Percentiles rank a stretch among this genome's conserved stretches.
Evolutionary conservation across 2,797 vertebrate species (phyloP).

Genomic region (Lerista edwardsae): DNA sequence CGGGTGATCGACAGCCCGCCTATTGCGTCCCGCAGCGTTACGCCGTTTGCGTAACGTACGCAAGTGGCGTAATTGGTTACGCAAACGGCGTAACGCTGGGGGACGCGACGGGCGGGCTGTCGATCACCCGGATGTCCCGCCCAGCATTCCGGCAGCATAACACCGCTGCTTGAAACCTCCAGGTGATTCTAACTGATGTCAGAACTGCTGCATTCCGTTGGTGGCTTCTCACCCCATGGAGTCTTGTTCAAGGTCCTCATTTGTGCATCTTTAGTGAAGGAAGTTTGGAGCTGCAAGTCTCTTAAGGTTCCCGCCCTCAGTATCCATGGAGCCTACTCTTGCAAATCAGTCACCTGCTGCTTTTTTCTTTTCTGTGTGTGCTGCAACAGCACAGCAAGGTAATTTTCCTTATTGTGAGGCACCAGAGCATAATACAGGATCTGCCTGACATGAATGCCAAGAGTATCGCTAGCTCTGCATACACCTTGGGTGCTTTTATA

Average conservation of each 20-base stretch:
- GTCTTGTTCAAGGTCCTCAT: background rate
- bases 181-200: background rate
- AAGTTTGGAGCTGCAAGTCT: background rate
- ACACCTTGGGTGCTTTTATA: constrained; percentile 23
- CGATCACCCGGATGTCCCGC: too few species aligned
- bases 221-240: background rate
- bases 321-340: background rate
- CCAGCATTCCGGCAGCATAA: too few species aligned
- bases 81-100: too few species aligned
- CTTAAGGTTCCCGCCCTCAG: background rate
- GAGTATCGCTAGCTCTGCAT: constrained; percentile 17
- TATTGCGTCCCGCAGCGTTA: too few species aligned
- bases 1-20: too few species aligned
- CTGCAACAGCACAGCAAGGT: background rate
- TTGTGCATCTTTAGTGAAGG: background rate
- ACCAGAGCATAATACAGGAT: constrained; percentile 12
- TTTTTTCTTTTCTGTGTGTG: background rate
- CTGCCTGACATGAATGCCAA: constrained; percentile 31
- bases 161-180: background rate
- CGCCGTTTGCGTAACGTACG: too few species aligned
- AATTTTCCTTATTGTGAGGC: background rate
- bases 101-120: too few species aligned
- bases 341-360: too few species aligned
- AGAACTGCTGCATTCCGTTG: background rate
- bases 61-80: too few species aligned